Base-by-base conservation (phyloP, 2,797 vertebrate genomes). In the Poecilia gillii region DNA sequence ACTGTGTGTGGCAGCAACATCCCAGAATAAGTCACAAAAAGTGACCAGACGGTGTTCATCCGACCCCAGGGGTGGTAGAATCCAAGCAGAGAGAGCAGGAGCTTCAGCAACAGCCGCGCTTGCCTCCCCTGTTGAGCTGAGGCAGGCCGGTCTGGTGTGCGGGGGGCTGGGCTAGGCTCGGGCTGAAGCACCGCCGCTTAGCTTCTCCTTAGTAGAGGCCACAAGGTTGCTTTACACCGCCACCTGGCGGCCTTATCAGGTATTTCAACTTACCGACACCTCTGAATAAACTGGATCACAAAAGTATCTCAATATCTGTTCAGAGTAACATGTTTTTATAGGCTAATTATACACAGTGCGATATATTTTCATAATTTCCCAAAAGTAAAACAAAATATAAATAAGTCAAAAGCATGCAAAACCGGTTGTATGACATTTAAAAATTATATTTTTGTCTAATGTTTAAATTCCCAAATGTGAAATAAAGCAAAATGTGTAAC, bases 111-210 rank as follows among this genome's bases (percentile, higher is more conserved):
- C 89, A 88, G 86, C 87, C 91, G 91, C 87, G 89, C 79, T 92
- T 90, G 86, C 88, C 90, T 90, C 90, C 81, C 83, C 81, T 68
- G 85, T 86, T 81, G 84, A 88, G 80, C 84, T 46, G 88, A 91
- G 90, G 84, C 91, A 92, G 93, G 91, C 92, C 86, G 93, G 93
- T 83, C 81, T 82, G 84, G 82, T 47, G 90, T 85, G 90, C 90
- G 81, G 91, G 93, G 93, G 92, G 93, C 91, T 93, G 94, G 93
- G 94, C 91, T 78, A 46, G 46, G 75, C 85, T 75, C 70, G 80
- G 77, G 88, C 84, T 70, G 81, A 81, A 89, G 86, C 77, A 71
- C 88, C 84, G 84, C 90, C 89, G 92, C 91, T 92, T 77, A 88
- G 81, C 86, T 85, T 28, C 80, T 76, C 81, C 62, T 68, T 43